phyloP scores from a whole-genome alignment of 2,113 vertebrate genomes.

The Trematocara variabile region DNA sequence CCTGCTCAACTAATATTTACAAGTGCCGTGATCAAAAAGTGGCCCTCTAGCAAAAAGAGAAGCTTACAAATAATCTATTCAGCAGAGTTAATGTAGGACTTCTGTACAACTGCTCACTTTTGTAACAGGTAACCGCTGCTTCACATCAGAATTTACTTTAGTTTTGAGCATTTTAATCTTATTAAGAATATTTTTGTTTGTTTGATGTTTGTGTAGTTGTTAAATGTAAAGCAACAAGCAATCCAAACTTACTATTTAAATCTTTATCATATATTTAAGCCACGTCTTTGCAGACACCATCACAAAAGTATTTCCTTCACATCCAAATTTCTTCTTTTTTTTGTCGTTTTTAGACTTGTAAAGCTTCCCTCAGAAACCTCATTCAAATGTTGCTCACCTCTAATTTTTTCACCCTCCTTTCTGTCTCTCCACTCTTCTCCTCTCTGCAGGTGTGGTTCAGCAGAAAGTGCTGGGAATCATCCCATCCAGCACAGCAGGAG shows the following conservation, averaged over 20 bases:
- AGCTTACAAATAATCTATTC: conserved; percentile 50
- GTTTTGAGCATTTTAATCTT: neutral
- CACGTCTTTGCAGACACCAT: neutral
- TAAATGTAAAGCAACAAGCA: neutral
- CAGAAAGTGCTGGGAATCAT: conserved; percentile 97
- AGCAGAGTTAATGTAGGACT: conserved; percentile 16
- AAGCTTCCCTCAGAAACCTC: neutral
- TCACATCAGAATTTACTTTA: conserved; percentile 13
- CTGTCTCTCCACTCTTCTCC: neutral
- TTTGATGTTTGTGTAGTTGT: neutral
- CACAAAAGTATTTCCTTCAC: neutral
- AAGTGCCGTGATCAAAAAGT: conserved; percentile 54
- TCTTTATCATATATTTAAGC: neutral
- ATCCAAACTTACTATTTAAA: neutral
- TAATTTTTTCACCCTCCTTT: neutral
- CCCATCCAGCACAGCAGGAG: conserved; percentile 84
- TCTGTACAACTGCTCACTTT: conserved; percentile 1
- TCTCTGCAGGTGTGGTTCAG: conserved; percentile 76
- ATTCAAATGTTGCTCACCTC: neutral
- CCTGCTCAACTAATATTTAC: conserved; percentile 66
- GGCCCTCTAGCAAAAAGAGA: conserved; percentile 2
- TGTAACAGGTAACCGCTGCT: neutral
- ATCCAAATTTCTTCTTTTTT: neutral
- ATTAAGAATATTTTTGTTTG: neutral
- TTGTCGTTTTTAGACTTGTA: neutral